Percentiles rank a stretch among this genome's conserved stretches.
Conservation (phyloP, 2,113 vertebrate genomes). For the Rhegmatorhina hoffmannsi region DNA sequence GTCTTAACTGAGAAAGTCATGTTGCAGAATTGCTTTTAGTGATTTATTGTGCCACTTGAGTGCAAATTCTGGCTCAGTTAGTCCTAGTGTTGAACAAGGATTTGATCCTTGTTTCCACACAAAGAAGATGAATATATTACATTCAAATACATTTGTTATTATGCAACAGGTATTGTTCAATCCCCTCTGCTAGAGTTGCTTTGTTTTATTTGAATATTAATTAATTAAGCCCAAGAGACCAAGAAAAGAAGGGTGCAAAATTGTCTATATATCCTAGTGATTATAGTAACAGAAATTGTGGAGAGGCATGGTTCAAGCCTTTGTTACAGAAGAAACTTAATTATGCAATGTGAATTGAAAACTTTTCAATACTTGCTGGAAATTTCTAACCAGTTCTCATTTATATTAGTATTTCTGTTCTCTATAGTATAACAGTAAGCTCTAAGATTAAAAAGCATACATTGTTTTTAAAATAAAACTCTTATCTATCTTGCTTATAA, state of each 20-base stretch:
- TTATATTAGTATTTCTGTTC: neutral
- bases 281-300: neutral
- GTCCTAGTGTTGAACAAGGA: neutral
- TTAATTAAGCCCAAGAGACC: neutral
- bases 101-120: neutral
- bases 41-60: neutral
- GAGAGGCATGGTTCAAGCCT: neutral
- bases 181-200: neutral
- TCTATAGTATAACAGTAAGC: neutral
- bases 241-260: neutral
- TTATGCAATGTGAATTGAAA: neutral
- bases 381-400: neutral
- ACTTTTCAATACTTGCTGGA: neutral
- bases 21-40: neutral
- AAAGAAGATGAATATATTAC: slow-evolving; percentile 1
- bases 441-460: neutral
- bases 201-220: neutral
- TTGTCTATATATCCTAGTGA: neutral
- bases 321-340: neutral
- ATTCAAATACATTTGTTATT: neutral
- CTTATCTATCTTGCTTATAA: neutral
- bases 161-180: neutral
- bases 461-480: neutral
- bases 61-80: neutral
- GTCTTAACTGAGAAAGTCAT: neutral